These are phyloP conservation scores for Tenthredo distinguenda DNA, from an alignment of 2,888 invertebrate species.

Conservation along the genomic window DNA sequence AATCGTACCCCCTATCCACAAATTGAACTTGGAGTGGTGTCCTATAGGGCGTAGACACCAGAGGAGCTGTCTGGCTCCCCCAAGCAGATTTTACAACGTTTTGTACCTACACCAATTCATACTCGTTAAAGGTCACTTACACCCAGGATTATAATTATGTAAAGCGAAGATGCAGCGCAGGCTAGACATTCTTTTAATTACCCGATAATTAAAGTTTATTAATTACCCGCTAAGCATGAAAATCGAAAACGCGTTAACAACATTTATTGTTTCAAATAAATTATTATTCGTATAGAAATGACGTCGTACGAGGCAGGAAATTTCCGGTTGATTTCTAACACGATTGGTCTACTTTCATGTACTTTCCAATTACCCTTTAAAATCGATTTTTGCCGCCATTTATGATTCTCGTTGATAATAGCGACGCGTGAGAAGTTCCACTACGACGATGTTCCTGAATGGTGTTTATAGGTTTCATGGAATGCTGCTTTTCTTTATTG, in stretches of 20 bases:
- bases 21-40: constrained; percentile 53
- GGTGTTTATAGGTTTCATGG: not conserved
- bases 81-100: constrained; percentile 22
- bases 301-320: not conserved
- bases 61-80: constrained; percentile 13
- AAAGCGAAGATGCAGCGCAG: not conserved
- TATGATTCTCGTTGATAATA: not conserved
- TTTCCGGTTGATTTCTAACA: not conserved
- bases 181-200: not conserved
- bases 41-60: constrained; percentile 38
- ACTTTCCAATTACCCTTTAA: not conserved
- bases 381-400: not conserved
- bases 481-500: not conserved
- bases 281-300: too few relatives aligned
- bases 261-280: not conserved
- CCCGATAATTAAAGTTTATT: not conserved
- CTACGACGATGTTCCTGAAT: not conserved
- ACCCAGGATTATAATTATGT: constrained; percentile 16
- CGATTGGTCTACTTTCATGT: not conserved
- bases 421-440: not conserved
- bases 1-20: constrained; percentile 52
- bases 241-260: not conserved
- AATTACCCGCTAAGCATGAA: not conserved
- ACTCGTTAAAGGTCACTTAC: constrained; percentile 52
- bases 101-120: constrained; percentile 45